Base-by-base conservation (phyloP, 2,888 invertebrate species). In the Drosophila vallismaia region DNA sequence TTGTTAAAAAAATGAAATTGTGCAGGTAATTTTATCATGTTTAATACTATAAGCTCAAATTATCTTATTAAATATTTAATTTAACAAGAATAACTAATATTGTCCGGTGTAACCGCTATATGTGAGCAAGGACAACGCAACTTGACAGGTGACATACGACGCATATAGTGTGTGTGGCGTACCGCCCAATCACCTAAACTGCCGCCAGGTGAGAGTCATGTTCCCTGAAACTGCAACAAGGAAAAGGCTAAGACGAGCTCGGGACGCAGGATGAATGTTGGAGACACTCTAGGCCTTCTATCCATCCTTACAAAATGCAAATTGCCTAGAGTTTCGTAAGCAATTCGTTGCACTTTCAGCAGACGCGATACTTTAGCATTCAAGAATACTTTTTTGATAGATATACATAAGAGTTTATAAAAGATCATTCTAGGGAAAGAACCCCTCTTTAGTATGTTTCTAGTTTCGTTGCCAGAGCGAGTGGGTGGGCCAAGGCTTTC, bases 251-350 rank as follows among this genome's bases (percentile, higher is more conserved):
- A 33, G 53, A 45, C 63, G 45, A 44, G 12, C 33, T 28, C 19
- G 36, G 42, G 36, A 31, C 28, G n/a, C 31, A 66, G 67, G 51
- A 38, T 66, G 67, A 45, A 63, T 44, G 31, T 14, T n/a, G n/a
- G 12, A 36, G 12, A 36, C 36, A 36, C 36, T 36, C 28, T 28
- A 2, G 4, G 28, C 28, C 6, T 36, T 6, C 12, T n/a, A 6
- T 12, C 5, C n/a, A 2, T 2, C n/a, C 36, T 44, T 49, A 50
- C 60, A 55, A 4, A 28, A 86, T 81, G 86, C 86, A 81, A 86
- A 81, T 81, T 84, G 84, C 81, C 78, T 70, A 59, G 70, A 80
- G 51, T 86, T 80, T 83, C 70, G 75, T 72, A 71, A 79, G 77
- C 86, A 74, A 77, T 83, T 80, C 77, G 80, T 86, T 77, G 84